These are phyloP conservation scores for Trissolcus basalis DNA, from an alignment of 1,140 invertebrate species.

Conservation along the genomic window DNA sequence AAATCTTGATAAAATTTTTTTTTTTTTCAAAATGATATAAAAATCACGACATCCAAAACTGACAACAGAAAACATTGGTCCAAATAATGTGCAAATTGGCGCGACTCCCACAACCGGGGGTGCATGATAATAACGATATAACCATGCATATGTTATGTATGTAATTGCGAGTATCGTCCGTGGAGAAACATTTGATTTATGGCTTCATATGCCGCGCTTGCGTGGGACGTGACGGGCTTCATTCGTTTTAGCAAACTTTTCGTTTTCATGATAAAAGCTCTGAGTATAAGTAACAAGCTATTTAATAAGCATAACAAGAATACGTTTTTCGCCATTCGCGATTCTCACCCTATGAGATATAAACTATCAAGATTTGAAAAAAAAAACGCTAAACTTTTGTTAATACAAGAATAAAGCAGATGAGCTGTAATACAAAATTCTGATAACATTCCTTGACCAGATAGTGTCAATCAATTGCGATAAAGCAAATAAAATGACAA, in stretches of 20 bases:
- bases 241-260: conserved; percentile 48
- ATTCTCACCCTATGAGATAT: background rate
- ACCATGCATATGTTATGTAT: conserved; percentile 69
- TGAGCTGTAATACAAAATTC: too few relatives aligned
- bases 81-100: conserved; percentile 73
- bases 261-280: conserved; percentile 54
- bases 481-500: too few relatives aligned
- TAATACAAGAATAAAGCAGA: too few relatives aligned
- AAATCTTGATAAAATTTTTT: too few relatives aligned
- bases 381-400: background rate
- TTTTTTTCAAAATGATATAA: conserved; percentile 6
- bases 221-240: conserved; percentile 62
- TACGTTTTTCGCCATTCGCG: conserved; percentile 1
- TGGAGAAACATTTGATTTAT: conserved; percentile 73
- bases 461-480: too few relatives aligned
- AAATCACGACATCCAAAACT: conserved; percentile 15
- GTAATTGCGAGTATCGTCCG: conserved; percentile 74
- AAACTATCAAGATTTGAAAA: background rate
- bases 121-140: conserved; percentile 68
- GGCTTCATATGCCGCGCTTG: conserved; percentile 70
- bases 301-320: conserved; percentile 45
- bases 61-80: conserved; percentile 39
- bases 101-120: conserved; percentile 69
- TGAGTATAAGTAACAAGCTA: conserved; percentile 51
- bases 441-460: too few relatives aligned